phyloP scores from a whole-genome alignment of 2,888 invertebrate genomes.

The Hydriomena furcata region DNA sequence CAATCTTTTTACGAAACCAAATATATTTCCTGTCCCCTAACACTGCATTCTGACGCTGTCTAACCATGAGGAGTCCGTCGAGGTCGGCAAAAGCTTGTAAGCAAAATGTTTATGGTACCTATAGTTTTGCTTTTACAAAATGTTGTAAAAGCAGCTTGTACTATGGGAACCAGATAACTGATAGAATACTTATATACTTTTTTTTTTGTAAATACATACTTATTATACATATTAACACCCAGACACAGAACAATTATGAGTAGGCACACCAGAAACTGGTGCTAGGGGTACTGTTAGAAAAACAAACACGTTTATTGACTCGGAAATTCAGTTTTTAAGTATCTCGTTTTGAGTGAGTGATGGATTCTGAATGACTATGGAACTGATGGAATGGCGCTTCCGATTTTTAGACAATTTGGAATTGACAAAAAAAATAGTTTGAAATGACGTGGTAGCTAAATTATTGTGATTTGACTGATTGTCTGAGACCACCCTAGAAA shows the following conservation, averaged over 20 bases:
- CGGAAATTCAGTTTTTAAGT: conserved; percentile 65
- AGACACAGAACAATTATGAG: too few species aligned
- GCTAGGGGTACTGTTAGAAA: conserved; percentile 55
- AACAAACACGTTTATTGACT: conserved; percentile 81
- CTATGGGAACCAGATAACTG: too few species aligned
- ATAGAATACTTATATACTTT: too few species aligned
- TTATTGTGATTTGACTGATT: conserved; percentile 22
- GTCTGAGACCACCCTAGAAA: conserved; percentile 34
- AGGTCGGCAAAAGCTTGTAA: too few species aligned
- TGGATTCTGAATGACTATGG: conserved; percentile 74
- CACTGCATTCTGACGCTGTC: neutral
- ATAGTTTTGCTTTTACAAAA: too few species aligned
- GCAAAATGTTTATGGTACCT: too few species aligned
- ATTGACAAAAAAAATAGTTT: conserved; percentile 11
- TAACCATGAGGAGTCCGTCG: neutral
- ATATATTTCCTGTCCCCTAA: conserved; percentile 69
- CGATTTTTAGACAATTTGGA: conserved; percentile 39
- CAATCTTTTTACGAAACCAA: conserved; percentile 69
- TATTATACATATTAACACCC: too few species aligned
- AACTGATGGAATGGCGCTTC: conserved; percentile 64
- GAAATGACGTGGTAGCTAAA: conserved; percentile 27
- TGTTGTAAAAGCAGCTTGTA: too few species aligned
- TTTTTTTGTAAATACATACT: too few species aligned
- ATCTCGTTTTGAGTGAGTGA: conserved; percentile 78
- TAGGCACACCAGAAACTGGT: neutral